Conservation (phyloP, 2,797 vertebrate genomes). For the Lepilemur ruficaudatus region DNA sequence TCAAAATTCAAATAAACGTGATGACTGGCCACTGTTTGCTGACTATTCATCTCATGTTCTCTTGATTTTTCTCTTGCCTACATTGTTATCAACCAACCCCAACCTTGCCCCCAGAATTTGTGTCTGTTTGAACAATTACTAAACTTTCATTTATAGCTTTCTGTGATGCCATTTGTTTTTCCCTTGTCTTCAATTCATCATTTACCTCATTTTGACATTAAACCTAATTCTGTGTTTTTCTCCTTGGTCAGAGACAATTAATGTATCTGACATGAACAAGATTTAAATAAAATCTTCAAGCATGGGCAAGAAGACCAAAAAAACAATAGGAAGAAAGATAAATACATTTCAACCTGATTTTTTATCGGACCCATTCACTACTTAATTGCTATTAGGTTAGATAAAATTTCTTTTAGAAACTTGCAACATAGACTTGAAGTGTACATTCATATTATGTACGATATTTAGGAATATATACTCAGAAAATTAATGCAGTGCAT, state of each 20-base stretch:
- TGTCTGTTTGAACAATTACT: background rate
- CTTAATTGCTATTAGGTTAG: background rate
- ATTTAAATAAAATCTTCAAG: background rate
- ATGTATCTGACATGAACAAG: background rate
- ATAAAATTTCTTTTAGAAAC: background rate
- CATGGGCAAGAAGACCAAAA: fast-evolving
- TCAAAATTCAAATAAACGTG: background rate
- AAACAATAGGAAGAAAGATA: background rate
- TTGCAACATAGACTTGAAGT: background rate
- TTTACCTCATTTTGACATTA: background rate
- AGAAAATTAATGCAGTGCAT: background rate
- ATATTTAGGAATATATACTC: background rate
- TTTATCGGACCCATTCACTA: background rate
- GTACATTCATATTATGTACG: background rate
- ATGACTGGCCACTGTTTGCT: background rate
- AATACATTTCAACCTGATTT: background rate
- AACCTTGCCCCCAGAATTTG: background rate
- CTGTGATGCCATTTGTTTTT: background rate
- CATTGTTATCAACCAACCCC: background rate
- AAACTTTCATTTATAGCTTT: background rate
- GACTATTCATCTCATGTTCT: background rate
- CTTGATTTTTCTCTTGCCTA: background rate
- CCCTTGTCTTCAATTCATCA: background rate
- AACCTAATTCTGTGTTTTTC: background rate
- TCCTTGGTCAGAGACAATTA: background rate